These are phyloP conservation scores for Aleiodes alternator DNA, from an alignment of 2,888 invertebrate species.

Conservation along the genomic window DNA sequence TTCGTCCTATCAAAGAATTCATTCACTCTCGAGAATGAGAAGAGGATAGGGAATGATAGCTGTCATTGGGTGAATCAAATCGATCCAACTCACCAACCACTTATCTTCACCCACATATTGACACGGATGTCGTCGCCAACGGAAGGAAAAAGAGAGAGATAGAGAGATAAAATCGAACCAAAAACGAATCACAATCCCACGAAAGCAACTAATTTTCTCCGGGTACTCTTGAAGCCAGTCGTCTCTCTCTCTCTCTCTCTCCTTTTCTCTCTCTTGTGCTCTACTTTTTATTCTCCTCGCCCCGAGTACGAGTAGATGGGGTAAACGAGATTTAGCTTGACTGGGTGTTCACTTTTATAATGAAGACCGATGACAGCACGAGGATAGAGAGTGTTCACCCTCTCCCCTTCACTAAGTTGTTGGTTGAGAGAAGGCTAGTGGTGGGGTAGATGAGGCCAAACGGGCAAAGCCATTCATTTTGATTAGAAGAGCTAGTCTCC, in stretches of 20 bases:
- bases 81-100: conserved; percentile 9
- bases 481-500: conserved; percentile 68
- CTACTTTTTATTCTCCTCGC: conserved; percentile 38
- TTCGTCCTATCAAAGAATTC: no score
- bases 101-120: conserved; percentile 19
- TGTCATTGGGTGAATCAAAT: no score
- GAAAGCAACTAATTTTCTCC: conserved; percentile 54
- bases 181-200: conserved; percentile 39
- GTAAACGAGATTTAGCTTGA: conserved; percentile 66
- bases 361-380: conserved; percentile 71
- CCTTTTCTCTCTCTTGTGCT: not conserved
- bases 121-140: conserved; percentile 24
- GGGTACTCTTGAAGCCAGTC: conserved; percentile 29
- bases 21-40: no score
- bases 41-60: no score
- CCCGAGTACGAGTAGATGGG: conserved; percentile 54
- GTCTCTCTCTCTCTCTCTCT: not conserved
- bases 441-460: conserved; percentile 54
- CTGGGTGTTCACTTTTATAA: conserved; percentile 67
- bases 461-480: conserved; percentile 70
- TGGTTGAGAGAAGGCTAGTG: conserved; percentile 59
- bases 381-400: conserved; percentile 46
- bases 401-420: conserved; percentile 59
- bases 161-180: conserved; percentile 34
- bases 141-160: conserved; percentile 15